Evolutionary conservation across 1,140 invertebrate genomes (phyloP), one percentile per base, ranked within the genome.

Genomic region (Monomorium pharaonis): DNA sequence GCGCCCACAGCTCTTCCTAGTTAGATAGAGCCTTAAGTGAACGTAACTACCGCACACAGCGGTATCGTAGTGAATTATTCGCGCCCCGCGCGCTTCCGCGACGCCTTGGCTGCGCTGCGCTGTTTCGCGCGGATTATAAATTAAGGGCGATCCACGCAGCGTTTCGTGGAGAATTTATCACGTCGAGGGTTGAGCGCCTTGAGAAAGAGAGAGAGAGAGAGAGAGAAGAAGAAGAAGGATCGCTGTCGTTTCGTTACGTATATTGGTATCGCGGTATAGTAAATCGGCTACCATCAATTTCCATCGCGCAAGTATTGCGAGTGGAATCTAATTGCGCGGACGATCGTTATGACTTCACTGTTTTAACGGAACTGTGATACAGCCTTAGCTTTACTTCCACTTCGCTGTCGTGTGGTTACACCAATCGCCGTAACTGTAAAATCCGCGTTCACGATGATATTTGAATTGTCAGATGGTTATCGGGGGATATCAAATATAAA

Each of bases 1-100:
- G 84, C 75, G 63, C 62, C 75, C 63, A 70, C 49, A 24, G n/a
- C 33, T 63, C 86, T 87, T 88, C 86, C 87, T 88, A 76, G 70
- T 84, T 70, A 56, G 87, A 88, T 78, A 88, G 54, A 42, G 47
- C 6, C 24, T 70, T 72, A 58, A 85, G 56, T 56, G 70, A 87
- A 27, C 65, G 62, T n/a, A 51, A 49, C 44, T 67, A 44, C n/a
- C 33, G 3, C n/a, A 30, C 51, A 60, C 58, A n/a, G 44, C 60
- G n/a, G 21, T 77, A 84, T 62, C 56, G 70, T n/a, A n/a, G n/a
- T 47, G 33, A 75, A 37, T 84, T 84, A 60, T 51, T 84, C 27
- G 63, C 47, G 16, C 33, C 16, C 30, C 3, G 2, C 63, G 2
- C 63, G 42, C 18, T 81, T 81, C 60, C 76, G 60, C 37, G 44